phyloP scores from a whole-genome alignment of 2,797 vertebrate genomes.

The Eleutherodactylus coqui region DNA sequence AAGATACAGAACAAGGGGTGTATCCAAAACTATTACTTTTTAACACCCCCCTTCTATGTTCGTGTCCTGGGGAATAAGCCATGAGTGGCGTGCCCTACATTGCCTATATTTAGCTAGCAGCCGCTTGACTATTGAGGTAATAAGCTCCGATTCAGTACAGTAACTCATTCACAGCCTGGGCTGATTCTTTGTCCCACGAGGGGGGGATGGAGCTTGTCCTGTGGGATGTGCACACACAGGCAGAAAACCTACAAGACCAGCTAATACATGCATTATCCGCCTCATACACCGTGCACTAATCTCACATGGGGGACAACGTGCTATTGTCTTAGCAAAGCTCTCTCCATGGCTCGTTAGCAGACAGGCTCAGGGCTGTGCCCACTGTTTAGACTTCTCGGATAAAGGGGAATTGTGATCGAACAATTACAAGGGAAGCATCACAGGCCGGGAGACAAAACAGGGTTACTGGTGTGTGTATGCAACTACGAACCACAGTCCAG shows the following conservation, averaged over 20 bases:
- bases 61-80: neutral
- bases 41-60: neutral
- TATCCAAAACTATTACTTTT: neutral
- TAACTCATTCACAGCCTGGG: conserved; percentile 49
- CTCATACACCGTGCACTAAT: conserved; percentile 74
- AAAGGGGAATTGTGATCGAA: conserved; percentile 74
- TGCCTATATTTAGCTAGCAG: conserved; percentile 29
- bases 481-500: neutral
- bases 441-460: conserved; percentile 69
- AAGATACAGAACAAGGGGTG: neutral
- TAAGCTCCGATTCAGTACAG: conserved; percentile 55
- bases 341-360: conserved; percentile 77
- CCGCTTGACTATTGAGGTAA: conserved; percentile 31
- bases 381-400: conserved; percentile 73
- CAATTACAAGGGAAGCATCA: conserved; percentile 76
- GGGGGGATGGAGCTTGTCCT: conserved; percentile 60
- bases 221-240: conserved; percentile 66
- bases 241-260: conserved; percentile 70
- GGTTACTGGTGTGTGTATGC: conserved; percentile 1
- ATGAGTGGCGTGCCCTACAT: conserved; percentile 8
- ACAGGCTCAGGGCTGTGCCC: conserved; percentile 74
- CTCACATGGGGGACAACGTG: conserved; percentile 75
- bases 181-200: conserved; percentile 64
- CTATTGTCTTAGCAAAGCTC: conserved; percentile 78
- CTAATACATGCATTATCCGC: conserved; percentile 75